Conservation (phyloP, 2,113 vertebrate genomes). For the Cyanistes caeruleus region DNA sequence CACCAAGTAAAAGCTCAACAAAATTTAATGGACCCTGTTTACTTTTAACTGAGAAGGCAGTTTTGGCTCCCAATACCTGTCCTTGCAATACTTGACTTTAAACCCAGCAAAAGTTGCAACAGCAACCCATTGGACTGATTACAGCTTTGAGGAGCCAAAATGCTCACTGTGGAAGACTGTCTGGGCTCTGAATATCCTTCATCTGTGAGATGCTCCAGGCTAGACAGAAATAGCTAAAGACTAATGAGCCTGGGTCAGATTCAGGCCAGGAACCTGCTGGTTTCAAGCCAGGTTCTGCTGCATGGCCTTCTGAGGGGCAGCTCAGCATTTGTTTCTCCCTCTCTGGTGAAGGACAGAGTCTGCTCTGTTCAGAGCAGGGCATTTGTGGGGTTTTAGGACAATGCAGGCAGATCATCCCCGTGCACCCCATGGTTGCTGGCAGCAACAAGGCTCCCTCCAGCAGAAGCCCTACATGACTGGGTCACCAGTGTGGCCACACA, state of each 20-base stretch:
- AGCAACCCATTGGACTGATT: neutral
- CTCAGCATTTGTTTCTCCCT: neutral
- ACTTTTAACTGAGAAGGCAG: neutral
- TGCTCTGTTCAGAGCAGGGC: neutral
- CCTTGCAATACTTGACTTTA: constrained; percentile 33
- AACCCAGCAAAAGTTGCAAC: neutral
- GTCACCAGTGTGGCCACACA: neutral
- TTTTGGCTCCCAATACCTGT: neutral
- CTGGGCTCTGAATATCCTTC: constrained; percentile 34
- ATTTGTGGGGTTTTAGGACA: neutral
- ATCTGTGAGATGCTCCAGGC: constrained; percentile 35
- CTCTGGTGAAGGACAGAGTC: neutral
- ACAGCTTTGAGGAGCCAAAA: neutral
- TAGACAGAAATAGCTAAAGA: constrained; percentile 56
- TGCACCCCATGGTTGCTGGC: neutral
- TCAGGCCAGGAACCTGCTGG: constrained; percentile 30
- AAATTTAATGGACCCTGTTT: neutral
- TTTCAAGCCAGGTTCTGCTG: constrained; percentile 34
- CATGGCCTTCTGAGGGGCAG: neutral
- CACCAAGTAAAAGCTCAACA: neutral
- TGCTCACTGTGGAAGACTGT: neutral
- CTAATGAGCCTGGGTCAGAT: constrained; percentile 48
- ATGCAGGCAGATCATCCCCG: neutral
- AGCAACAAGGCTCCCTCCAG: neutral
- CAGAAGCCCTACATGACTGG: neutral